Percentiles rank a stretch among this genome's conserved stretches.
phyloP scores from a whole-genome alignment of 2,888 invertebrate genomes.

The Frankliniella intonsa region DNA sequence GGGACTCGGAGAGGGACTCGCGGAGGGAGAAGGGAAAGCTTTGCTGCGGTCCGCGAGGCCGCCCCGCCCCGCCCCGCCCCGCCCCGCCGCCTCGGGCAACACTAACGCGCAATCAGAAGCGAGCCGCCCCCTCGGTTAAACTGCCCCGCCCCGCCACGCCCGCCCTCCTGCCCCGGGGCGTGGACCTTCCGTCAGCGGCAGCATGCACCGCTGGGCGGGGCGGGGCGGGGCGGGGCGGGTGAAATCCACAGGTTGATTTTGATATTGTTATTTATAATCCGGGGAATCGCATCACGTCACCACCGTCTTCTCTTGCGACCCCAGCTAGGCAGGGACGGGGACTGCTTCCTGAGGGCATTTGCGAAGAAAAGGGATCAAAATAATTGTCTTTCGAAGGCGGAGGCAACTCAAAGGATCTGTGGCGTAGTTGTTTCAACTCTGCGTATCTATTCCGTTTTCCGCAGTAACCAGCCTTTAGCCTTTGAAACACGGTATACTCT shows the following conservation, averaged over 20 bases:
- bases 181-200: not conserved
- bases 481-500: no score
- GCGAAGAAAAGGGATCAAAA: no score
- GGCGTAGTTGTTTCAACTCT: no score
- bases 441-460: no score
- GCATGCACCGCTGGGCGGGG: not conserved
- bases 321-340: not conserved
- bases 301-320: not conserved
- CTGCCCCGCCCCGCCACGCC: not conserved
- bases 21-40: no score
- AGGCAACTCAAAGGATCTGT: no score
- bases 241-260: slow-evolving; percentile 6
- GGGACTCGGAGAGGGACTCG: no score
- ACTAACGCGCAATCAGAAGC: no score
- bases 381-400: no score
- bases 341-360: not conserved
- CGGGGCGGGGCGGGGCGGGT: not conserved
- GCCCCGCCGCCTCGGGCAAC: not conserved
- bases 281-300: not conserved
- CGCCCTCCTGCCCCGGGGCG: not conserved
- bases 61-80: no score
- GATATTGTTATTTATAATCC: not conserved
- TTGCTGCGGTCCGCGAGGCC: no score
- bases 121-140: not conserved
- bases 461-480: no score